Evolutionary conservation across 2,888 invertebrate species (phyloP).

Genomic region (Glyphotaelius pellucidus): DNA sequence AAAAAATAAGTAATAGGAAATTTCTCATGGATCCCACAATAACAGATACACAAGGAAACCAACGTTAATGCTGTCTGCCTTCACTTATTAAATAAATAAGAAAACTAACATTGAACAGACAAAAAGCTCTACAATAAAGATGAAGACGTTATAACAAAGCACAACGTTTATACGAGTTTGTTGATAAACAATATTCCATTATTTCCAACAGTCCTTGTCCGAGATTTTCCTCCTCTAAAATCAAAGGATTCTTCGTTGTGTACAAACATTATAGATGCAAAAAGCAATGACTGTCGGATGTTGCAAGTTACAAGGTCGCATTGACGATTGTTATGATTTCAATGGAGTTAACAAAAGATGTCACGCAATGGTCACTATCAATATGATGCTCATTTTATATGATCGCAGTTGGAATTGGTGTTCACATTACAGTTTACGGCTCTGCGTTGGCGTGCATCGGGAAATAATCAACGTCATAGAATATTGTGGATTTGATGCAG

Average conservation of each 20-base stretch:
- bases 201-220: neutral
- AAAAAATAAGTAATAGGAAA: neutral
- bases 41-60: neutral
- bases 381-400: neutral
- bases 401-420: neutral
- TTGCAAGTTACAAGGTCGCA: neutral
- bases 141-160: neutral
- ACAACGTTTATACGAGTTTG: neutral
- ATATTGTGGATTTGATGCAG: neutral
- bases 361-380: neutral
- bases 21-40: neutral
- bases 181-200: neutral
- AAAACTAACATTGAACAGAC: neutral
- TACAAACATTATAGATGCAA: neutral
- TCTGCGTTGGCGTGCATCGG: neutral
- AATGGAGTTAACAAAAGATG: neutral
- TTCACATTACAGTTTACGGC: neutral
- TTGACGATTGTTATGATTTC: neutral
- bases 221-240: neutral
- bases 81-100: neutral
- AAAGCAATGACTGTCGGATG: neutral
- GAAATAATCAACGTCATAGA: neutral
- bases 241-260: neutral
- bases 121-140: neutral
- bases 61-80: neutral